Conservation (phyloP, 1,140 invertebrate species). For the Trichogramma pretiosum region DNA sequence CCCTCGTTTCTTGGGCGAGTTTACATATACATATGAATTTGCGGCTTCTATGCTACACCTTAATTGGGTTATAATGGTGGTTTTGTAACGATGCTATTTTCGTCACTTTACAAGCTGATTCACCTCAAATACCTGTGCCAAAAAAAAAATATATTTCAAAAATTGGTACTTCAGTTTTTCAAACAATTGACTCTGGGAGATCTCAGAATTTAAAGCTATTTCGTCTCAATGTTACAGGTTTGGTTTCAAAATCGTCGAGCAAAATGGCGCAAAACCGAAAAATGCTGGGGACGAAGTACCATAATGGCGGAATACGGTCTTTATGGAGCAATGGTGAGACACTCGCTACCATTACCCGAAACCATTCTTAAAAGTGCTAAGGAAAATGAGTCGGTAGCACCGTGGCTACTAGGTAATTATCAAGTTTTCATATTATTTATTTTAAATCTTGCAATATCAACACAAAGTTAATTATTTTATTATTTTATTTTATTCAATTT, state of each 20-base stretch:
- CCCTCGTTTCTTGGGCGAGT: background rate
- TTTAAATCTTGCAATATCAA: too few relatives aligned
- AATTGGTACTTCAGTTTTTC: too few relatives aligned
- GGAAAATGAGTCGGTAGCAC: constrained; percentile 89
- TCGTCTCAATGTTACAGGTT: constrained; percentile 77
- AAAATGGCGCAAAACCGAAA: constrained; percentile 98
- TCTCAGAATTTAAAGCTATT: too few relatives aligned
- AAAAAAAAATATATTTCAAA: too few relatives aligned
- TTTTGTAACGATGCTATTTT: too few relatives aligned
- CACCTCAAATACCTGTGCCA: too few relatives aligned
- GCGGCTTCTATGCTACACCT: background rate
- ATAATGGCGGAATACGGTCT: constrained; percentile 99
- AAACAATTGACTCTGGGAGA: too few relatives aligned
- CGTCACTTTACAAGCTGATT: too few relatives aligned
- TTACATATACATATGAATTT: background rate
- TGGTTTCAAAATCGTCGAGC: constrained; percentile 98
- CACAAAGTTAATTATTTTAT: too few relatives aligned
- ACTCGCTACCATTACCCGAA: constrained; percentile 93
- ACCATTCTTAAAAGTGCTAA: constrained; percentile 94
- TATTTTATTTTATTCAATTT: background rate
- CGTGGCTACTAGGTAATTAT: constrained; percentile 91
- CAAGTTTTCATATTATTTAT: too few relatives aligned
- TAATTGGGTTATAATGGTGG: background rate
- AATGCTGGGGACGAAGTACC: constrained; percentile 97
- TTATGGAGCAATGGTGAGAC: constrained; percentile 97